phyloP scores from a whole-genome alignment of 2,888 invertebrate genomes.

The Drosophila histrio region DNA sequence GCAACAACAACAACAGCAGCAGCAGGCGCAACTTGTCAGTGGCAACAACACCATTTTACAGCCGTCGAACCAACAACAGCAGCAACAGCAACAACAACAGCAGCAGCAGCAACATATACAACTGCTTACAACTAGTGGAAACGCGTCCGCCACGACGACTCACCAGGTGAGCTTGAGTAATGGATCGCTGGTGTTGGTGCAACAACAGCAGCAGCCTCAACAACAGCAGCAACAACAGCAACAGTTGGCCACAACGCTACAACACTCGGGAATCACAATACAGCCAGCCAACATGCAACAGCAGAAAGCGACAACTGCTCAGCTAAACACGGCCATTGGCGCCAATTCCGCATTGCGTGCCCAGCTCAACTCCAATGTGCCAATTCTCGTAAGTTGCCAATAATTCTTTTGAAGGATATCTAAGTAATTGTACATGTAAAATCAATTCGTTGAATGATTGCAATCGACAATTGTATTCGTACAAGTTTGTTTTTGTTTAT shows the following conservation, averaged over 20 bases:
- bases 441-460: no score
- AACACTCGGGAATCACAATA: constrained; percentile 81
- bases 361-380: constrained; percentile 85
- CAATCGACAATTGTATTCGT: no score
- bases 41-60: constrained; percentile 67
- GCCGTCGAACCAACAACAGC: constrained; percentile 26
- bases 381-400: constrained; percentile 88
- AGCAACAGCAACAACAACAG: constrained; percentile 54
- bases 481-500: no score
- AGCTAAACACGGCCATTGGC: constrained; percentile 82
- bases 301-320: constrained; percentile 40
- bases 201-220: constrained; percentile 74
- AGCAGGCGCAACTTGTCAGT: constrained; percentile 51
- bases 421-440: no score
- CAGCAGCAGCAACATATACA: constrained; percentile 77
- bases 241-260: constrained; percentile 67
- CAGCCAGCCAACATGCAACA: constrained; percentile 82
- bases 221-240: constrained; percentile 66
- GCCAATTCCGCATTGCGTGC: constrained; percentile 84
- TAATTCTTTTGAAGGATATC: no score
- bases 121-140: constrained; percentile 59
- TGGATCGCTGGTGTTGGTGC: constrained; percentile 82
- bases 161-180: constrained; percentile 83
- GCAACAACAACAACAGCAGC: constrained; percentile 64
- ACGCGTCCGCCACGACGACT: constrained; percentile 66